Evolutionary conservation across 1,140 invertebrate genomes (phyloP).

Genomic region (Drosophila kurseongensis): DNA sequence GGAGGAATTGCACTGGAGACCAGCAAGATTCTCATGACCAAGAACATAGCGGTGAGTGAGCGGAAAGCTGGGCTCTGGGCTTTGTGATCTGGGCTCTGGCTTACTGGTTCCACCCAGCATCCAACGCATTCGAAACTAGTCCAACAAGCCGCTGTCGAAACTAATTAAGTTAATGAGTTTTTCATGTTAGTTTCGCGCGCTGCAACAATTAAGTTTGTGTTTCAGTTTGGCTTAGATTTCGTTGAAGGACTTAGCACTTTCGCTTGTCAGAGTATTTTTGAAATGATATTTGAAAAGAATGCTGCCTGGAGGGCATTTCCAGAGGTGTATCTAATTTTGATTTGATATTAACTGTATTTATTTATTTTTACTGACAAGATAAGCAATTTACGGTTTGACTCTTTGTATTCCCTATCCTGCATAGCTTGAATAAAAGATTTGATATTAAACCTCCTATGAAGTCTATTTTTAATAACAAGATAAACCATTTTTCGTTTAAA

Average conservation of each 20-base stretch:
- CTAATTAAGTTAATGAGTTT: slow-evolving; percentile 62
- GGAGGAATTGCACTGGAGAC: slow-evolving; percentile 77
- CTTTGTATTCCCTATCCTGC: neutral
- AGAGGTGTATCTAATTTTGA: neutral
- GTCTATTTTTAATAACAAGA: neutral
- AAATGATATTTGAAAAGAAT: too few species aligned
- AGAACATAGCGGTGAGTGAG: slow-evolving; percentile 75
- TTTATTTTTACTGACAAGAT: neutral
- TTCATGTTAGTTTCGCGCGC: slow-evolving; percentile 36
- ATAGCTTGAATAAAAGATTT: neutral
- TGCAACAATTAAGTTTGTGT: slow-evolving; percentile 39
- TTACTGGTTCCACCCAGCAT: slow-evolving; percentile 3
- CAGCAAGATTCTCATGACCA: slow-evolving; percentile 75
- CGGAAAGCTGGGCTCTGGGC: slow-evolving; percentile 6
- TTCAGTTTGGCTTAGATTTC: slow-evolving; percentile 1
- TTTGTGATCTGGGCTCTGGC: neutral
- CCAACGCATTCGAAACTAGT: slow-evolving; percentile 21
- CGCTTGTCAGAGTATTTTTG: neutral
- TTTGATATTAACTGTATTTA: neutral
- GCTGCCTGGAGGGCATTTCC: neutral
- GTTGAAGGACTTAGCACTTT: slow-evolving; percentile 20
- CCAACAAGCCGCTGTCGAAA: slow-evolving; percentile 23
- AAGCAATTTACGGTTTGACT: neutral
- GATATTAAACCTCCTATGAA: neutral
- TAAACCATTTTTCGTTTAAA: neutral